Evolutionary conservation across 1,140 invertebrate species (phyloP), one percentile per base, ranked within the genome.

Genomic region (Drosophila murphyi): DNA sequence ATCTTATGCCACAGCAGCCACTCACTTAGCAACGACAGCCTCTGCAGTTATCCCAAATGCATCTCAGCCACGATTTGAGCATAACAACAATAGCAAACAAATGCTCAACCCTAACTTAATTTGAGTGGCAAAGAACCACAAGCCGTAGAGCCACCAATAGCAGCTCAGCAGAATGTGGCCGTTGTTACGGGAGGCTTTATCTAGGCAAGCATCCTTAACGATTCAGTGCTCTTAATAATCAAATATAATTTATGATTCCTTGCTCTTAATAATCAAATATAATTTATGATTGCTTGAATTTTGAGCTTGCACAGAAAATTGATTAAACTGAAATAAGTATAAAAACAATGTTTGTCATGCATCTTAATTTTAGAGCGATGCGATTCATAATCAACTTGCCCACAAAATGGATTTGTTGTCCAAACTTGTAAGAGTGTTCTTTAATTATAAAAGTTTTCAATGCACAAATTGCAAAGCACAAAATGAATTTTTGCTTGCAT

Each of bases 121-220:
- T 67, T 10, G 37, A 67, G 57, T 65, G 50, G 55, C 45, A 39
- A 29, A 32, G 37, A 12, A 65, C 41, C 60, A 39, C 51, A 64
- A 47, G 48, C 56, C 32, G n/a, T 61, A 6, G n/a, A 48, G 20
- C 6, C 29, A 29, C 2, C 29, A 41, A 37, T 56, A 43, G 55
- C 72, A 80, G 48, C 39, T 55, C 4, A 80, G 12, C 55, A 35
- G 32, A n/a, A 35, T 60, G 32, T 48, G 57, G 57, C 32, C 55
- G 20, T 35, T 47, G 6, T 3, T 4, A 47, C 32, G 12, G n/a
- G 45, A 43, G 43, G 2, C 32, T 5, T 52, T 35, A 3, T 1
- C n/a, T 12, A 12, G 31, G 12, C 51, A 37, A 20, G 35, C 29
- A 39, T 5, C 34, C 5, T 20, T 54, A 20, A 35, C n/a, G 37